Evolutionary conservation across 2,797 vertebrate species (phyloP).

Genomic region (Enteromius radiatus): DNA sequence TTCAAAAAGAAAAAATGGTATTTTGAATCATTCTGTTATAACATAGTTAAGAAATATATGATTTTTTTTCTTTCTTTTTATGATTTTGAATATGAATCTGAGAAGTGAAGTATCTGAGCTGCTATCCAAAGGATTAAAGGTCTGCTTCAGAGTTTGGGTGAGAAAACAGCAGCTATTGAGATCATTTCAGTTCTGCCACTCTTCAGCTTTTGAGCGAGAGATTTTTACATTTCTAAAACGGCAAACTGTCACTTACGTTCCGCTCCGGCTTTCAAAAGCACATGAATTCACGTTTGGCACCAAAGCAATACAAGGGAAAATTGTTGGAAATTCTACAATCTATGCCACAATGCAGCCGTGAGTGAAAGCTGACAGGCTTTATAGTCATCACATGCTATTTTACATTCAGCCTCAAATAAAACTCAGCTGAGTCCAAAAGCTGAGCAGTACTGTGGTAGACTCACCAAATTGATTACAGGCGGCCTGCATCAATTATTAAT

Average conservation of each 20-base stretch:
- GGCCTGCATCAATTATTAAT: slow-evolving; percentile 49
- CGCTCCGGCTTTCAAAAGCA: neutral
- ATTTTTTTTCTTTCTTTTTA: too few species aligned
- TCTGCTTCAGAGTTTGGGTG: slow-evolving; percentile 26
- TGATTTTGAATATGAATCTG: neutral
- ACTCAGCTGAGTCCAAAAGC: slow-evolving; percentile 33
- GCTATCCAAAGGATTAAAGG: slow-evolving; percentile 33
- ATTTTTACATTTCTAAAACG: slow-evolving; percentile 3
- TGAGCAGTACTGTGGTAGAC: slow-evolving; percentile 41
- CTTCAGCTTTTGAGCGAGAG: slow-evolving; percentile 17
- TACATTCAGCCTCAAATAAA: slow-evolving; percentile 48
- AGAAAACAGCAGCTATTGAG: slow-evolving; percentile 33
- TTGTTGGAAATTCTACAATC: slow-evolving; percentile 1
- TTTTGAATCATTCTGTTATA: too few species aligned
- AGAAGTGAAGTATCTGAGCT: slow-evolving; percentile 15
- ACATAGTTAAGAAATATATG: too few species aligned
- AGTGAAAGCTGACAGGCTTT: neutral
- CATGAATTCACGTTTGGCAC: slow-evolving; percentile 16
- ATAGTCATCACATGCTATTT: neutral
- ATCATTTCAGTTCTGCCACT: slow-evolving; percentile 22
- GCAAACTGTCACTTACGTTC: slow-evolving; percentile 17
- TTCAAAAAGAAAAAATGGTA: too few species aligned
- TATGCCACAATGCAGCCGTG: neutral
- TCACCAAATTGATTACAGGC: slow-evolving; percentile 34
- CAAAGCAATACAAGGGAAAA: neutral